Conservation (phyloP, 2,888 invertebrate genomes). For the Himalopsyche kuldschensis region DNA sequence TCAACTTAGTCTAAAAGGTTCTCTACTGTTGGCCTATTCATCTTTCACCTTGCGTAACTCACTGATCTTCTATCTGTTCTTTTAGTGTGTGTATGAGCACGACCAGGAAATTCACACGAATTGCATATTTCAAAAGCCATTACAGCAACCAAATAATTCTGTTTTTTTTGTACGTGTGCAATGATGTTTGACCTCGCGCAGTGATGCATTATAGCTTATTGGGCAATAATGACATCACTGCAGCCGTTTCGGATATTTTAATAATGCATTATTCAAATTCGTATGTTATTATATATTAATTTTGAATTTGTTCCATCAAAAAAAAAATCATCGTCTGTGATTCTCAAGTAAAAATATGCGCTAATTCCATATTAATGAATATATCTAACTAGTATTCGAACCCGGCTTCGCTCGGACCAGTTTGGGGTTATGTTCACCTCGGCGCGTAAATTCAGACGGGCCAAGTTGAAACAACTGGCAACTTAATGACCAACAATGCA, state of each 20-base stretch:
- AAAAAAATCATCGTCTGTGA: not conserved
- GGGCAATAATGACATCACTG: not conserved
- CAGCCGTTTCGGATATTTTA: not conserved
- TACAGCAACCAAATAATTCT: not conserved
- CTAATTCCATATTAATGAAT: no score
- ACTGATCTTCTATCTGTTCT: not conserved
- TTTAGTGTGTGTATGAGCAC: not conserved
- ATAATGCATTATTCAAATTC: not conserved
- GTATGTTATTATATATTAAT: not conserved
- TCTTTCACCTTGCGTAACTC: not conserved
- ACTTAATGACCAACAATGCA: no score
- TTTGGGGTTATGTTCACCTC: no score
- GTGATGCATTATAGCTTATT: not conserved
- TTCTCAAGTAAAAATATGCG: not conserved
- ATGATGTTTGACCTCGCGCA: not conserved
- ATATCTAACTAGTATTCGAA: no score
- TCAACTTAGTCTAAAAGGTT: not conserved
- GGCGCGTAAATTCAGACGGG: no score
- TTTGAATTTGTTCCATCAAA: not conserved
- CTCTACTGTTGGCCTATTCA: not conserved
- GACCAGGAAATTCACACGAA: not conserved
- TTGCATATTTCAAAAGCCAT: not conserved
- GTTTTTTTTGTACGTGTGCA: not conserved
- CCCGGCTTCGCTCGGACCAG: no score
- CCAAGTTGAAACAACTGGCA: no score